Evolutionary conservation across 2,797 vertebrate genomes (phyloP).

Genomic region (Anas bahamensis): DNA sequence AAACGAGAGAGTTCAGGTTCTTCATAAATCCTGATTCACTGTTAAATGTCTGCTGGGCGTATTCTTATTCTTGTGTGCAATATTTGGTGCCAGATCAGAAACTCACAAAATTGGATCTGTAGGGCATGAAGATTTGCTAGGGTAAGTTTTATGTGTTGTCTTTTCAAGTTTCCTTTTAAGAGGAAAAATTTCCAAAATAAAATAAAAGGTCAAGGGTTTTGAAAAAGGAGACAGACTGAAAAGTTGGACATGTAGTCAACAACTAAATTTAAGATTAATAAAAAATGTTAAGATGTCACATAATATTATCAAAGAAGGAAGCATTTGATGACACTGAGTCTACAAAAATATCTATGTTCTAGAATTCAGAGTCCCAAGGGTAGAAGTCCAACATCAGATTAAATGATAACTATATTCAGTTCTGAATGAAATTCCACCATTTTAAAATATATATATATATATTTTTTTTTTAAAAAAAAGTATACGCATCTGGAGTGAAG

Average conservation of each 20-base stretch:
- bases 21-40: slow-evolving; percentile 30
- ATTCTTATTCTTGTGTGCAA: background rate
- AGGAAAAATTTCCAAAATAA: background rate
- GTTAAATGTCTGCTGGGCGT: background rate
- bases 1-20: background rate
- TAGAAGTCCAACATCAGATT: background rate
- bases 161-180: background rate
- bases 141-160: background rate
- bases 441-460: background rate
- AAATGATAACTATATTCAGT: background rate
- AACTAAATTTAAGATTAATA: background rate
- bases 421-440: background rate
- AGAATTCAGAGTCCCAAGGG: background rate
- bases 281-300: background rate
- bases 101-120: slow-evolving; percentile 12
- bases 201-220: background rate
- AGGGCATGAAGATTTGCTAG: background rate
- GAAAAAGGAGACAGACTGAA: background rate
- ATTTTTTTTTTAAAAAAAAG: background rate
- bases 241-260: background rate
- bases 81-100: slow-evolving; percentile 18
- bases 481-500: background rate
- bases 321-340: background rate
- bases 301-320: background rate
- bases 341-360: background rate